Conservation (phyloP, 2,888 invertebrate species). For the Parnassius orleans region DNA sequence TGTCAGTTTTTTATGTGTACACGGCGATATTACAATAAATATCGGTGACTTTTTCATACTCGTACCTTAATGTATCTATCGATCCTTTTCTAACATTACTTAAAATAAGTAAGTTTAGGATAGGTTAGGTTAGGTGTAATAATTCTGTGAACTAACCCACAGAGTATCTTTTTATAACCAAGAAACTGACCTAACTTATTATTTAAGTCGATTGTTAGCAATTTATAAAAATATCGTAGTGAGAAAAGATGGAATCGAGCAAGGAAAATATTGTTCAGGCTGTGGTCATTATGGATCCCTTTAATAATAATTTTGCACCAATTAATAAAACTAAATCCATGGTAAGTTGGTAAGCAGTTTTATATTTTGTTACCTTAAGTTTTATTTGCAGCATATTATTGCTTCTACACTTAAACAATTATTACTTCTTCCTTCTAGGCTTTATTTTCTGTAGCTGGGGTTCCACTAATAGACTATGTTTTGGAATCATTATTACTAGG, state of each 20-base stretch:
- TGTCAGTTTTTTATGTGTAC: no score
- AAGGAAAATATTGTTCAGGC: constrained; percentile 94
- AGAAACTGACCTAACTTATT: no score
- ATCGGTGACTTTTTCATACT: no score
- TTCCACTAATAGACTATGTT: constrained; percentile 91
- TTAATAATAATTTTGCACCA: constrained; percentile 88
- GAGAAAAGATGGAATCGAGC: constrained; percentile 69
- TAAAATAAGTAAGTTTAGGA: no score
- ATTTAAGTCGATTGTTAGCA: no score
- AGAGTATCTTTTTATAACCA: no score
- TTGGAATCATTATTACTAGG: constrained; percentile 90
- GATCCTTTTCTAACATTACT: no score
- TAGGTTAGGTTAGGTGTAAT: no score
- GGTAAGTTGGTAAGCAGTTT: constrained; percentile 83
- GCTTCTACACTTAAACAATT: neutral
- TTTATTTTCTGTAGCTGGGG: constrained; percentile 90
- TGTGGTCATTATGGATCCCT: constrained; percentile 93
- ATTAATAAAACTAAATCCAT: constrained; percentile 85
- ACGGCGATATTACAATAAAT: no score
- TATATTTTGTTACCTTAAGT: neutral
- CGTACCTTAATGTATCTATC: no score
- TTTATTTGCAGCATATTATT: neutral
- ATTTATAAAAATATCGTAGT: no score
- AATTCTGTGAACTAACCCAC: no score
- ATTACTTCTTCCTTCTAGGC: constrained; percentile 73